Evolutionary conservation across 1,140 invertebrate species (phyloP), one percentile per base, ranked within the genome.

Genomic region (Drosophila kepulauana): DNA sequence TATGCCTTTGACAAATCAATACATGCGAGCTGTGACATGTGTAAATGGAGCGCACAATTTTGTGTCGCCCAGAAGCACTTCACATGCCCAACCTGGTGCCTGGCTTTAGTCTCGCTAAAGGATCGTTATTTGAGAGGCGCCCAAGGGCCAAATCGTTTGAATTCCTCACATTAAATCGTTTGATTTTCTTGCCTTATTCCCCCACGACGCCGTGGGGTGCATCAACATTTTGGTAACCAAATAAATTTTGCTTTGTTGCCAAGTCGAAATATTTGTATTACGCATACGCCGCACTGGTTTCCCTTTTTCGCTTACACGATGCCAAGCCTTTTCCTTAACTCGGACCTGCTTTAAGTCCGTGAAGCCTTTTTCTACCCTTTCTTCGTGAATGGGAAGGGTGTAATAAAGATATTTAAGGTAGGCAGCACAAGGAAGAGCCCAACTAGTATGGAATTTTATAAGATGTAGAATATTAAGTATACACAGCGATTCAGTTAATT

Each of bases 1-100:
- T 67, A 72, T 76, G 59, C 81, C 64, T 89, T 88, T 75, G 85
- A 88, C 85, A 89, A 89, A 84, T 88, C 84, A 88, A 88, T 89
- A 78, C 46, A 41, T 45, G 38, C 7, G 69, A 62, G 66, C 68
- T 77, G 30, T 54, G 56, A 78, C 73, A 72, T 75, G 74, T 84
- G 80, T 78, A 76, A 67, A 80, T 87, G 59, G 73, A 80, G 78
- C 66, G 11, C 43, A 70, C 56, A 74, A 65, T 64, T 79, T 77
- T 35, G 30, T 28, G 38, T 43, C 35, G 6, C n/a, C 25, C 56
- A 25, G 28, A 33, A 33, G 7, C 30, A 15, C 58, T 46, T 28
- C 35, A 15, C 30, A 15, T 25, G 6, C 20, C 8, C 28, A 15
- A 46, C 11, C n/a, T 63, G 38, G 56, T 61, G 46, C 33, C 7